Evolutionary conservation across 2,113 vertebrate genomes (phyloP).

Genomic region (Gavialis gangeticus): DNA sequence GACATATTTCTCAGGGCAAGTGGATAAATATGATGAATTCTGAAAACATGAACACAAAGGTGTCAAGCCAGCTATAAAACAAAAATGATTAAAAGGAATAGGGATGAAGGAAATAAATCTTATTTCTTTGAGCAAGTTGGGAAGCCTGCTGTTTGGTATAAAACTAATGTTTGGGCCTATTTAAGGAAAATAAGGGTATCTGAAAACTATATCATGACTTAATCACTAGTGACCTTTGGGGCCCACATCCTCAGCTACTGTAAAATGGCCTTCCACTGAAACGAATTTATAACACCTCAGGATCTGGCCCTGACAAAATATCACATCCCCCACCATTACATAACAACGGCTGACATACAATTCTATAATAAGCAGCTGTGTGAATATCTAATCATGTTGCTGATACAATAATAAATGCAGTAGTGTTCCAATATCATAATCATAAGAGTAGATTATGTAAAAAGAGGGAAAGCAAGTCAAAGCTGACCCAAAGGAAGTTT

Average conservation of each 20-base stretch:
- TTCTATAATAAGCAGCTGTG: neutral
- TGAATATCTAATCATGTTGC: neutral
- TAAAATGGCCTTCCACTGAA: neutral
- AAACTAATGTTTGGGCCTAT: neutral
- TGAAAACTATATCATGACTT: no score
- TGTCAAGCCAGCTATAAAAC: conserved; percentile 28
- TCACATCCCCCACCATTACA: neutral
- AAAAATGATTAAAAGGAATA: neutral
- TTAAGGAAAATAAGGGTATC: no score
- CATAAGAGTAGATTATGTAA: neutral
- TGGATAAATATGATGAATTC: conserved; percentile 47
- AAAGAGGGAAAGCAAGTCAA: neutral
- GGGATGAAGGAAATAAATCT: neutral
- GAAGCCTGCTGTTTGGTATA: neutral
- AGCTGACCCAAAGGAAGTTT: neutral
- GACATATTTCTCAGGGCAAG: neutral
- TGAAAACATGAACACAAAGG: conserved; percentile 46
- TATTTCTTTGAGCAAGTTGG: neutral
- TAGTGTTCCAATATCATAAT: neutral
- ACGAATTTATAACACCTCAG: neutral
- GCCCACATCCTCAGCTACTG: no score
- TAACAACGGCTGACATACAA: neutral
- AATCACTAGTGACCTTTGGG: no score
- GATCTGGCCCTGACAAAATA: neutral
- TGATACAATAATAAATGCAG: neutral